Base-by-base conservation (phyloP, 2,888 invertebrate genomes). In the Sipha maydis region DNA sequence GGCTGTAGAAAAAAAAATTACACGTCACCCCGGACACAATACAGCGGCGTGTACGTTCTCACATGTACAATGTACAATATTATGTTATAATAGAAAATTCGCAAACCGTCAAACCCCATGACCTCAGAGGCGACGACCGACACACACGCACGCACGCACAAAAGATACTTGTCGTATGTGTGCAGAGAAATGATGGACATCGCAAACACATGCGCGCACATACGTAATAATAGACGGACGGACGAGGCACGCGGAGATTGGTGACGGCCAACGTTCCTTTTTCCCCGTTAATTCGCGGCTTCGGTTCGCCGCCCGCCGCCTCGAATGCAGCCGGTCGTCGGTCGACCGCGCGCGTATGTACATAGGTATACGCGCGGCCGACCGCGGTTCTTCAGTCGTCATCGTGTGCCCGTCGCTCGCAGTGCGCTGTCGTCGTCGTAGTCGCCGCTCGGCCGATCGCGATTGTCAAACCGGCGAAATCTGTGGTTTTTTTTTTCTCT, bases 81-180 rank as follows among this genome's bases (percentile, higher is more conserved):
- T 41, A 8, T 41, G 41, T 41, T 9, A 41, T 41, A 41, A 41
- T 41, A 41, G 3, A 48, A 21, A 61, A 19, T 61, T 19, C 25
- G 61, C 61, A 21, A 61, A 21, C 61, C 61, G 61, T 54, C 31
- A 54, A 71, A 83, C 83, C 8, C 71, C 71, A 83, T 54, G 83
- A 83, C 83, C 83, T 83, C 83, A 71, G 71, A n/a, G n/a, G n/a
- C n/a, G 38, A 31, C 61, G 61, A 61, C 61, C 61, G 61, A 61
- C 21, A 14, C 56, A 7, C 56, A 7, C 56, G 21, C 56, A 56
- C 61, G 7, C 3, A 25, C 7, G 9, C 8, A 61, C 25, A 7
- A 11, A 7, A 41, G 11, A 41, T 41, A 61, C 61, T 7, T 8
- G 61, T 21, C 61, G 3, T 61, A 7, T 25, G 7, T 8, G 41